These are phyloP conservation scores for Streptopelia turtur DNA, from an alignment of 2,797 vertebrate species.

Conservation along the genomic window DNA sequence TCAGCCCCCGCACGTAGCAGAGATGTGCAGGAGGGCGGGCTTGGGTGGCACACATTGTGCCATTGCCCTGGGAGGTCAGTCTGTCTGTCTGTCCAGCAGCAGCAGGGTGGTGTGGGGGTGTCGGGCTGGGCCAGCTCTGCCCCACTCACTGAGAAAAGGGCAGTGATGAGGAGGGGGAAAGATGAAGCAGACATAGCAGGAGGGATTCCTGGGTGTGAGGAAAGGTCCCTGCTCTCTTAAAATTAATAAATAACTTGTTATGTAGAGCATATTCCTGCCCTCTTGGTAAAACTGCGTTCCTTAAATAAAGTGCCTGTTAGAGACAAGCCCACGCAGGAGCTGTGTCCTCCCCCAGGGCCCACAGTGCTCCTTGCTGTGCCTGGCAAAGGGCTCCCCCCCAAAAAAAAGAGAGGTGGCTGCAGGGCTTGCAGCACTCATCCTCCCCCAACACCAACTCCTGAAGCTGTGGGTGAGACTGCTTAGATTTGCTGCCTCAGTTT, in stretches of 20 bases:
- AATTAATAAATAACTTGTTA: not conserved
- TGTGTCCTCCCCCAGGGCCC: rapidly evolving
- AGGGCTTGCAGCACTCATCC: not conserved
- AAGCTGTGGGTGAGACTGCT: not conserved
- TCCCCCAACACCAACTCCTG: not conserved
- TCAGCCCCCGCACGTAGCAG: not conserved
- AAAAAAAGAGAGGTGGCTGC: not conserved
- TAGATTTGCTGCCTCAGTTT: constrained; percentile 14
- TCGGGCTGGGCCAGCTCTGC: not conserved
- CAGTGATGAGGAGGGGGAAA: not conserved
- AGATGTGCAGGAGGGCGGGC: not conserved
- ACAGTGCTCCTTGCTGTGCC: not conserved
- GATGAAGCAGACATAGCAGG: not conserved
- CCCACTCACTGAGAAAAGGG: rapidly evolving
- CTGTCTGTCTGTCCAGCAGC: not conserved
- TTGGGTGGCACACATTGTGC: rapidly evolving
- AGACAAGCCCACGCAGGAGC: not conserved
- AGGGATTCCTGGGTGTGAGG: not conserved
- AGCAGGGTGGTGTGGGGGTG: not conserved
- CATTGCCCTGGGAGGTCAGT: not conserved
- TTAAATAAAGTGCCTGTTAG: constrained; percentile 59
- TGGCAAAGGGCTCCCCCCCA: not conserved
- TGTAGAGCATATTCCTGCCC: not conserved
- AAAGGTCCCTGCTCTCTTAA: not conserved
- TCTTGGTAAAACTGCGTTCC: not conserved